Base-by-base conservation (phyloP, 2,888 invertebrate species). In the Sepioteuthis lessoniana region DNA sequence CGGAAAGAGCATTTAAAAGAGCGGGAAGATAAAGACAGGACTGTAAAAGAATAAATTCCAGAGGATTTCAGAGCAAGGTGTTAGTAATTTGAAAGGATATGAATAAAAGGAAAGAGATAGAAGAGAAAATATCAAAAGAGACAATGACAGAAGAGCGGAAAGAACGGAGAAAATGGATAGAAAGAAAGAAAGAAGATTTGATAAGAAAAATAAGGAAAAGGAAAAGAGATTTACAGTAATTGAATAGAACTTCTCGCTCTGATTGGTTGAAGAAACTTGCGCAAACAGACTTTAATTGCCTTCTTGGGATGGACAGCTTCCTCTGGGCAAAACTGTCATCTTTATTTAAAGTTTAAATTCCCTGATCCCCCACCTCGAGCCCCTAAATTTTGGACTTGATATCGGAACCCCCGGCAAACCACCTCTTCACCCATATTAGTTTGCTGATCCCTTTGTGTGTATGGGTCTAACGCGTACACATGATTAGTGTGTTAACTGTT, bases 271-370 rank as follows among this genome's bases (percentile, higher is more conserved):
- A 35, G 76, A 76, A 76, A 76, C 76, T 76, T 76, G 76, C 10
- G 76, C 76, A 76, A 76, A 76, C 76, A 76, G 16, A n/a, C 76
- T 76, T 76, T 76, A 76, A 76, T 76, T 76, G 76, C 76, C 76
- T n/a, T 76, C 76, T 76, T 76, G 76, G 76, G 76, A 76, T 16
- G n/a, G 76, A 35, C n/a, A n/a, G n/a, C 16, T 76, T 76, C 76
- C 76, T 76, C 76, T 76, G n/a, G 76, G 76, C n/a, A n/a, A 76
- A 76, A 76, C 76, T 76, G 76, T n/a, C 76, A 76, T n/a, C 76
- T 13, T 76, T 76, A 76, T n/a, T 76, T 76, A 76, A 76, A 76
- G 76, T 76, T 76, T 76, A 76, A 76, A 35, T 76, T 76, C n/a
- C 19, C 16, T 35, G 76, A 76, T 76, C 16, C 35, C 10, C 76